Conservation (phyloP, 1,140 invertebrate genomes). For the Cydia amplana region DNA sequence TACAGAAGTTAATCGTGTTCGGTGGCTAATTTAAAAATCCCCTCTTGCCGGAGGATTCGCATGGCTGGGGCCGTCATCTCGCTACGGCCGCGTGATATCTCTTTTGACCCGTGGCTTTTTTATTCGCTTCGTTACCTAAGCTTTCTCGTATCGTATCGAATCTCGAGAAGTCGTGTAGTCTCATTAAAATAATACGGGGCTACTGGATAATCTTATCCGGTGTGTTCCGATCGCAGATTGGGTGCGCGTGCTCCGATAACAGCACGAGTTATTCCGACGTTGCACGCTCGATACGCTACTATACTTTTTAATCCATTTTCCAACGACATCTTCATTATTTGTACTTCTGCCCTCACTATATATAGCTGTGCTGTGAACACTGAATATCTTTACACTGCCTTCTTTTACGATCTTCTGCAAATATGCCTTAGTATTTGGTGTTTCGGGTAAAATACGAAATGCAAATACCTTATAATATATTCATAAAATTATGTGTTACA, state of each 20-base stretch:
- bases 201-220: constrained; percentile 79
- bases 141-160: constrained; percentile 74
- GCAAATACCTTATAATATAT: constrained; percentile 57
- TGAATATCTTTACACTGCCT: constrained; percentile 34
- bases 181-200: constrained; percentile 79
- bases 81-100: constrained; percentile 67
- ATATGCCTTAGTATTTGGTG: constrained; percentile 32
- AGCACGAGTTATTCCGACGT: constrained; percentile 71
- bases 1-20: constrained; percentile 68
- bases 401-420: constrained; percentile 43
- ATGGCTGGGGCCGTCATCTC: constrained; percentile 58
- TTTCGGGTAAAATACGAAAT: constrained; percentile 45
- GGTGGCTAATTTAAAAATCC: constrained; percentile 75
- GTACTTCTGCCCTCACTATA: constrained; percentile 41
- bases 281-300: constrained; percentile 69
- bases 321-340: constrained; percentile 76
- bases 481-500: constrained; percentile 59
- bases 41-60: constrained; percentile 51
- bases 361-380: background rate
- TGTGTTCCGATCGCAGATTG: constrained; percentile 77
- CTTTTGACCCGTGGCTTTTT: constrained; percentile 74
- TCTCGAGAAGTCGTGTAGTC: constrained; percentile 76
- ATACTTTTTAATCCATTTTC: constrained; percentile 72
- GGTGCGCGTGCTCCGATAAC: constrained; percentile 77
- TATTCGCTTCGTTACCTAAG: constrained; percentile 77